phyloP scores from a whole-genome alignment of 2,888 invertebrate species.

The Pegoplata infirma region DNA sequence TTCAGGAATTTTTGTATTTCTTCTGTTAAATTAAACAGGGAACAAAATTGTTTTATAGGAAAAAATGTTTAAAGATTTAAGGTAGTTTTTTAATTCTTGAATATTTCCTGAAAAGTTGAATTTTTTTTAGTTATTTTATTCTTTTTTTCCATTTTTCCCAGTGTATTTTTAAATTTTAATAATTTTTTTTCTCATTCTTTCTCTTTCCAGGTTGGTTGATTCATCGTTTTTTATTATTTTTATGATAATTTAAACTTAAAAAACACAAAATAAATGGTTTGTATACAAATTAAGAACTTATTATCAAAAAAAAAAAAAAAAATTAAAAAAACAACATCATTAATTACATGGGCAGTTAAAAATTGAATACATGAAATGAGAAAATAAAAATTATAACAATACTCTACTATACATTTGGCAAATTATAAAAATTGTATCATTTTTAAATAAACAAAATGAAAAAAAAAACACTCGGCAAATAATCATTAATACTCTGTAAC shows the following conservation, averaged over 20 bases:
- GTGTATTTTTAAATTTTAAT: conserved; percentile 9
- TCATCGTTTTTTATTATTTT: neutral
- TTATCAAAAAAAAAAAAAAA: neutral
- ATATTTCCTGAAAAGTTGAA: neutral
- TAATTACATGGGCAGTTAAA: neutral
- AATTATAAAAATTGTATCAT: neutral
- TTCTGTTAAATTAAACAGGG: neutral
- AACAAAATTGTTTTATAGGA: neutral
- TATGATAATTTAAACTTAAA: too few species aligned
- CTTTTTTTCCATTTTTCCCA: too few species aligned
- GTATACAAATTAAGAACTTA: conserved; percentile 7
- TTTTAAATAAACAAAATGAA: too few species aligned
- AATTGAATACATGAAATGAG: neutral
- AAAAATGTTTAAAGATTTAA: neutral
- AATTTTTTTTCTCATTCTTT: neutral
- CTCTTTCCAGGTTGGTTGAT: conserved; percentile 17
- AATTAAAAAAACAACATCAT: too few species aligned
- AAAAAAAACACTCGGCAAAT: too few species aligned
- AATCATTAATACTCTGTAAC: neutral
- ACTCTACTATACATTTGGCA: neutral
- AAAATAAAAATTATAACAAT: conserved; percentile 2
- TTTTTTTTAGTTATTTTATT: neutral
- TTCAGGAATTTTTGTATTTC: neutral
- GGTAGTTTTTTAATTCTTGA: conserved; percentile 13
- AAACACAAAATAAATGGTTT: too few species aligned